A percentile compares a stretch with the other conserved stretches of the same genome.
Conservation (phyloP, 2,888 invertebrate species). For the Eustalomyia histrio region DNA sequence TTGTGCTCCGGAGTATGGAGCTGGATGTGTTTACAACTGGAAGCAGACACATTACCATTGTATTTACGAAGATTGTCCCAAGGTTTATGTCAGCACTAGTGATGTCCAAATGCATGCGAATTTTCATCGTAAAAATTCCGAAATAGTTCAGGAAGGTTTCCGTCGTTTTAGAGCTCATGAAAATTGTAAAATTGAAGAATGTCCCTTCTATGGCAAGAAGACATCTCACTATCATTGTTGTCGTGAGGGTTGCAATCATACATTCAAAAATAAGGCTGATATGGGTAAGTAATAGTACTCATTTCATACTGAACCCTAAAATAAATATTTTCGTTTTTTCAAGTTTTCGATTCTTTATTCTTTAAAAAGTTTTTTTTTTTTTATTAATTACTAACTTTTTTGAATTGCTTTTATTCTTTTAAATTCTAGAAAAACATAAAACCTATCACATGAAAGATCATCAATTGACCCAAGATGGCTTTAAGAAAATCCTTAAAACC, state of each 20-base stretch:
- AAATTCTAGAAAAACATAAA: constrained; percentile 95
- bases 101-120: constrained; percentile 99
- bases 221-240: constrained; percentile 99
- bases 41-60: constrained; percentile 89
- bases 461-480: constrained; percentile 95
- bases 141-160: constrained; percentile 98
- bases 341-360: too few species aligned
- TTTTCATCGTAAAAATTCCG: constrained; percentile 98
- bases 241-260: constrained; percentile 93
- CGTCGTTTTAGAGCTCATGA: constrained; percentile 97
- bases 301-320: too few species aligned
- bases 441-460: constrained; percentile 99
- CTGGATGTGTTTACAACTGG: constrained; percentile 91
- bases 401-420: neutral
- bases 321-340: too few species aligned
- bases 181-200: constrained; percentile 94
- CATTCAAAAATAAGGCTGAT: constrained; percentile 99
- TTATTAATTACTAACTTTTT: too few species aligned
- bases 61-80: constrained; percentile 95
- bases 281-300: constrained; percentile 88
- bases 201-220: constrained; percentile 94
- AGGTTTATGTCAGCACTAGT: constrained; percentile 98
- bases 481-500: constrained; percentile 99
- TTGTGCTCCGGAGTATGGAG: constrained; percentile 90
- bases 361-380: too few species aligned